Percentiles rank a stretch among this genome's conserved stretches.
phyloP scores from a whole-genome alignment of 1,140 invertebrate species.

The Archegozetes longisetosus region DNA sequence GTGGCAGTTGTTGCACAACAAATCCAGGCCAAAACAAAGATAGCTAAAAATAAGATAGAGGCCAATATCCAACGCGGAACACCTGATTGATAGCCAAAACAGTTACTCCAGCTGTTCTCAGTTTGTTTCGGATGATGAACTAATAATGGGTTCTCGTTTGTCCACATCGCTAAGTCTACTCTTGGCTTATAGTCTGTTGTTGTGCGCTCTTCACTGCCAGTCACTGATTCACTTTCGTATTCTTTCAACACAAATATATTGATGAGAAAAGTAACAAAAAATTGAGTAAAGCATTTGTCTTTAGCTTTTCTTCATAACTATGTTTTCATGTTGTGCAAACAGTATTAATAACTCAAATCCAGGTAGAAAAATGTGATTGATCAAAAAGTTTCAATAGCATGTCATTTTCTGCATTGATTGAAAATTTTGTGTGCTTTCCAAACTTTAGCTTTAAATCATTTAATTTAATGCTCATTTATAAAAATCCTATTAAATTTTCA shows the following conservation, averaged over 20 bases:
- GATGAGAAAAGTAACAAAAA: no score
- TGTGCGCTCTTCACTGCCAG: background rate
- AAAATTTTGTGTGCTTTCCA: no score
- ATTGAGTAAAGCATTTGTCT: no score
- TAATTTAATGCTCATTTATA: no score
- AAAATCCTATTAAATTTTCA: no score
- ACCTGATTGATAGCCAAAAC: conserved; percentile 36
- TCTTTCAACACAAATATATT: background rate
- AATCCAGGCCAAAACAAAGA: conserved; percentile 36
- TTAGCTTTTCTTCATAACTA: no score
- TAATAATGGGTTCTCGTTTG: background rate
- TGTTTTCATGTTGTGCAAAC: no score
- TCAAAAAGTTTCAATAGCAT: no score
- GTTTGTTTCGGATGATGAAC: background rate
- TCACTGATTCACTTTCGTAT: background rate
- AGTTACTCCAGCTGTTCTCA: conserved; percentile 33
- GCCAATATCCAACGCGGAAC: conserved; percentile 35
- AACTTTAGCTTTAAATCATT: no score
- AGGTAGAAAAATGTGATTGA: no score
- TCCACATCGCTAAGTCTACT: background rate
- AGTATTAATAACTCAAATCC: no score
- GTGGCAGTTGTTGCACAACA: conserved; percentile 31
- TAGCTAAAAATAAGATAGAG: conserved; percentile 30
- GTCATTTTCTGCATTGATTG: no score
- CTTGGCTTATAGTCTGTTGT: background rate